Base-by-base conservation (phyloP, 2,113 vertebrate genomes). In the Jacana jacana region DNA sequence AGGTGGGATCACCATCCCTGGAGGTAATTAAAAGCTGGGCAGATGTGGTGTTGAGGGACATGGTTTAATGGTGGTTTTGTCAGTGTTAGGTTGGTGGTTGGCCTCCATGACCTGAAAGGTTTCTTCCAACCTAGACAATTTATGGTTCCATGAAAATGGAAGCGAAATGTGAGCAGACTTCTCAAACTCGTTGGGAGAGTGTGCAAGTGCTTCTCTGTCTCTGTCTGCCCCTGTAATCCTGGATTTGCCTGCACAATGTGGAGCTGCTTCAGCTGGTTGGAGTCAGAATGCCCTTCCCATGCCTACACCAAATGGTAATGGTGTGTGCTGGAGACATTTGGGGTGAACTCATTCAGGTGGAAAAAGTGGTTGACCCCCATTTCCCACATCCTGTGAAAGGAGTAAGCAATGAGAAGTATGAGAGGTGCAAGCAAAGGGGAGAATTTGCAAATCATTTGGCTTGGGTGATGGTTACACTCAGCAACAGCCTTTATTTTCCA, bases 141-240 rank as follows among this genome's bases (percentile, higher is more conserved):
- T n/a, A n/a, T 9, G 25, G 37, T 61, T 61, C 60, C 30, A 40
- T 64, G 27, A 16, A 64, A 82, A 37, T 6, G 48, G 40, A 46
- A 51, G 25, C 42, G 57, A 57, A 66, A 2, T 4, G n/a, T 8
- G n/a, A 82, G 73, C 51, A 49, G 40, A 40, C 3, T 66, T 19
- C 55, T 75, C 55, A 63, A 23, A 31, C 23, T 12, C 0, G 0
- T 1, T 1, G 19, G 33, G 16, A 17, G 44, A 31, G 11, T 2
- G 9, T 17, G 1, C 46, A 58, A 49, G n/a, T 78, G 48, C 51
- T 42, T 58, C 10, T 57, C 51, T 69, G 55, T 27, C 48, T 55
- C 28, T 6, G 1, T 18, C 55, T 60, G n/a, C 12, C 30, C 42
- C 51, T 17, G n/a, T 4, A 20, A 35, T 14, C 57, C 66, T 48